These are phyloP conservation scores for Cosmia trapezina DNA, from an alignment of 2,888 invertebrate species.

Conservation along the genomic window DNA sequence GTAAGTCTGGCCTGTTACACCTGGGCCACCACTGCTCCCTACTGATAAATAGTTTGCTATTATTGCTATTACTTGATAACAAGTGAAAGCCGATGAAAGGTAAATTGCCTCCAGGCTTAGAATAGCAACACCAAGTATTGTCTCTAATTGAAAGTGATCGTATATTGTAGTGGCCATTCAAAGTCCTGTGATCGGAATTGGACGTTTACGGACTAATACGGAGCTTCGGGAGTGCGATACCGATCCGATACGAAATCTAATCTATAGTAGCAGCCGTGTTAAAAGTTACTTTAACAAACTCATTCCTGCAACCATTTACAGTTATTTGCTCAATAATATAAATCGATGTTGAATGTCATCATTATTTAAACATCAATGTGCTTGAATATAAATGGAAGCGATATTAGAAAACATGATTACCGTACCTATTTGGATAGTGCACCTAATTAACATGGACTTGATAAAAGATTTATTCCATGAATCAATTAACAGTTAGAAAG, in stretches of 20 bases:
- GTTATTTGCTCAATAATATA: background rate
- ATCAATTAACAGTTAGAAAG: slow-evolving; percentile 5
- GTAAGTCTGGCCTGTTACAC: too few species aligned
- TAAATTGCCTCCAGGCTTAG: slow-evolving; percentile 31
- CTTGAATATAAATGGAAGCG: slow-evolving; percentile 1
- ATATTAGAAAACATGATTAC: background rate
- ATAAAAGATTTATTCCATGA: background rate
- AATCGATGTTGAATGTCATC: too few species aligned
- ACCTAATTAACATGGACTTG: background rate
- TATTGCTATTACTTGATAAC: slow-evolving; percentile 3
- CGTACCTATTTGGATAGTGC: background rate
- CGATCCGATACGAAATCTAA: slow-evolving; percentile 3
- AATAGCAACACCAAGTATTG: slow-evolving; percentile 25
- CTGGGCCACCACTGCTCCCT: too few species aligned
- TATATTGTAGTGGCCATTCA: slow-evolving; percentile 17
- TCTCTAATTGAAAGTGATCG: slow-evolving; percentile 33
- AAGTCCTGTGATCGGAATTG: slow-evolving; percentile 25
- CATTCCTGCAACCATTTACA: background rate
- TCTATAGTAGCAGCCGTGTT: background rate
- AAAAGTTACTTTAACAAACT: background rate
- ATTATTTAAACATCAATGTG: background rate
- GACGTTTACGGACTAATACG: slow-evolving; percentile 4
- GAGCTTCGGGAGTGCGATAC: background rate
- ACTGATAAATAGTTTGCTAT: slow-evolving; percentile 3
- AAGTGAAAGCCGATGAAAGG: slow-evolving; percentile 27